Evolutionary conservation across 2,113 vertebrate species (phyloP), one percentile per base, ranked within the genome.

Genomic region (Archilochus colubris): DNA sequence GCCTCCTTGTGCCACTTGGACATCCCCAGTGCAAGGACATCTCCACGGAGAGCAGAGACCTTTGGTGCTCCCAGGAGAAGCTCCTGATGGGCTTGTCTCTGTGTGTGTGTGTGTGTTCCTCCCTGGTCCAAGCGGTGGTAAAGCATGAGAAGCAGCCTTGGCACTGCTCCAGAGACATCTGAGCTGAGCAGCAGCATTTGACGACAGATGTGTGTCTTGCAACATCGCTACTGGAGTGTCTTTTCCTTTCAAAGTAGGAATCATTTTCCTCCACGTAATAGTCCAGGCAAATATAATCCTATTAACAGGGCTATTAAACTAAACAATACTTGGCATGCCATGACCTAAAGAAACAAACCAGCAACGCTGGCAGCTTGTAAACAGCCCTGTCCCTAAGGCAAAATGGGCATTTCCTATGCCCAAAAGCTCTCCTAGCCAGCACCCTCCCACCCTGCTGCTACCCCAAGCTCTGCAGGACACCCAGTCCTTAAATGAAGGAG

Each of bases 201-300:
- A 96, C 66, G 64, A 96, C 95, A 97, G 96, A 95, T 93, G 94
- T 58, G 86, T 88, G 80, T 95, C 94, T 97, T 97, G 95, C 94
- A 94, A 96, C 90, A 93, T 95, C 76, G 54, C 85, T 92, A 89
- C 96, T 95, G 94, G 94, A 97, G 91, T 90, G 85, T 97, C 94
- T 95, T 94, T 93, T 95, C 93, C 94, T 95, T 95, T 88, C 96
- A 94, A 94, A 95, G 85, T 3, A 90, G 88, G 88, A 95, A 93
- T 96, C 82, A 10, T 96, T 95, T 96, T 94, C 95, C 90, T 90
- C 62, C 91, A 93, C 82, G 88, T 96, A 97, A 95, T 25, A 69
- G 93, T 40, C 73, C 94, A 94, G 96, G 94, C 92, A 96, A 88
- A 96, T 90, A 94, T 91, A 96, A 94, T 95, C 94, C 95, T 92